These are phyloP conservation scores for Eumaeus atala DNA, from an alignment of 1,140 invertebrate genomes.

Conservation along the genomic window DNA sequence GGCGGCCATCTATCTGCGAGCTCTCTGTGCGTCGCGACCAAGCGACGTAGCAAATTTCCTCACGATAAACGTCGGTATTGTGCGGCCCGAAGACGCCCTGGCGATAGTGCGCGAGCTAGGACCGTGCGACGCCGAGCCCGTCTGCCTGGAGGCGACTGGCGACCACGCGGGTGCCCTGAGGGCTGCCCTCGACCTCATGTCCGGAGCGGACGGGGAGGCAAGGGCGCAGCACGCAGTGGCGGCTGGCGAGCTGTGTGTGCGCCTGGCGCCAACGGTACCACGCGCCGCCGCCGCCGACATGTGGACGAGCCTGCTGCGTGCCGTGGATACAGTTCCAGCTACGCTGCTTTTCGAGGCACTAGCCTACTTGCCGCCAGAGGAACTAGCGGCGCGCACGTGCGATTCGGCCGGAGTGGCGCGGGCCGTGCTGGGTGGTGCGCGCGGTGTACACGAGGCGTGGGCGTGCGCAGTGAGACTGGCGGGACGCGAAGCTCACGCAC, in stretches of 20 bases:
- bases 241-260: constrained; percentile 45
- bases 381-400: constrained; percentile 35
- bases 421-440: constrained; percentile 32
- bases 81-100: constrained; percentile 60
- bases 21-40: constrained; percentile 40
- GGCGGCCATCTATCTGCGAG: constrained; percentile 45
- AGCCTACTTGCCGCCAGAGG: constrained; percentile 39
- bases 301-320: constrained; percentile 46
- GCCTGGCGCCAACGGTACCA: constrained; percentile 37
- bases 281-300: constrained; percentile 36
- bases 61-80: constrained; percentile 37
- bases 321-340: constrained; percentile 32
- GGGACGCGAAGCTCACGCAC: constrained; percentile 39
- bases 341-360: constrained; percentile 47
- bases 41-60: constrained; percentile 43
- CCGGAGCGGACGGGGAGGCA: constrained; percentile 21
- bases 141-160: constrained; percentile 57
- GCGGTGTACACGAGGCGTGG: constrained; percentile 33
- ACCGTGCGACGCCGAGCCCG: constrained; percentile 44
- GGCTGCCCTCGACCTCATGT: constrained; percentile 29
- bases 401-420: constrained; percentile 33
- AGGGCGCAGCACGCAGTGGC: constrained; percentile 22
- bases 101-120: constrained; percentile 39
- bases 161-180: constrained; percentile 46
- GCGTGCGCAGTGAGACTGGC: constrained; percentile 28